Conservation (phyloP, 2,113 vertebrate genomes). For the Donacobius atricapilla region DNA sequence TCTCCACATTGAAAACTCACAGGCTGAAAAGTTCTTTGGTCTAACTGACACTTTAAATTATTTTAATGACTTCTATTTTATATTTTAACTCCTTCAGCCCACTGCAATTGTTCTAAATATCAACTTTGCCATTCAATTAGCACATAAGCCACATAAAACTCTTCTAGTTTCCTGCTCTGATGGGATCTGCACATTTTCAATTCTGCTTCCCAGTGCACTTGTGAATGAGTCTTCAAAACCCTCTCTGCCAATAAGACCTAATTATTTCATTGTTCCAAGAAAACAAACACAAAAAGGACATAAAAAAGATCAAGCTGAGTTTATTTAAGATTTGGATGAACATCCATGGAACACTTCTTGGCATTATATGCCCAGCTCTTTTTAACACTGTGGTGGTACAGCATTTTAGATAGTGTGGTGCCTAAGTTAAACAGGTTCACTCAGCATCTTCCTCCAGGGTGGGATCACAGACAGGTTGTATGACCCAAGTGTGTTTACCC, state of each 20-base stretch:
- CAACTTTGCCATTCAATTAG: neutral
- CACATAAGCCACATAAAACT: neutral
- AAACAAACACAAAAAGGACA: neutral
- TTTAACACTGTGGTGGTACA: neutral
- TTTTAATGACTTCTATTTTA: neutral
- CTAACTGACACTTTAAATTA: neutral
- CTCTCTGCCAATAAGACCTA: neutral
- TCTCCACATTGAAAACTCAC: neutral
- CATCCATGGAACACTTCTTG: neutral
- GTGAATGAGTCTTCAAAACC: neutral
- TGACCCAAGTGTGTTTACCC: neutral
- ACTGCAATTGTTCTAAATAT: neutral
- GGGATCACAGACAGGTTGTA: neutral
- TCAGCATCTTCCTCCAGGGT: neutral
- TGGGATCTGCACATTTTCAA: neutral
- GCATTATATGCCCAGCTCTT: neutral
- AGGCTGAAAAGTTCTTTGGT: neutral
- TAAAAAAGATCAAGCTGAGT: slow-evolving; percentile 3
- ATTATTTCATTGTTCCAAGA: neutral
- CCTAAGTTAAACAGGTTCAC: neutral
- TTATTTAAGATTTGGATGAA: slow-evolving; percentile 20
- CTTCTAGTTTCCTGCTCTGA: neutral
- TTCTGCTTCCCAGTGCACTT: neutral
- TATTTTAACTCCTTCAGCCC: neutral
- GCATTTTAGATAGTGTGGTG: neutral